Evolutionary conservation across 2,797 vertebrate species (phyloP), one percentile per base, ranked within the genome.

Genomic region (Alectoris magna): DNA sequence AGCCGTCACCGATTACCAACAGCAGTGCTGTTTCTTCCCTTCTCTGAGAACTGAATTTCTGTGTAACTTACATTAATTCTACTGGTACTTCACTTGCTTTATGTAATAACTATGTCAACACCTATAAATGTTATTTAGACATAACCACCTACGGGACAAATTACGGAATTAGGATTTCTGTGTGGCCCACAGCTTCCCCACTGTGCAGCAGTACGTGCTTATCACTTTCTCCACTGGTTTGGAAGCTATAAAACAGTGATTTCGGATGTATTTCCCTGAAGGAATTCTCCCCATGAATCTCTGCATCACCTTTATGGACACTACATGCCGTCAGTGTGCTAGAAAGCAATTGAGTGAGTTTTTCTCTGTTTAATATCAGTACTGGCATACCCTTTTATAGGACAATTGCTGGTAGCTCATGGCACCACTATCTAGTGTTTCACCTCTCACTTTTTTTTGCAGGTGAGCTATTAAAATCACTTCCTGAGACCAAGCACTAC

Each of bases 271-370:
- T 58, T 80, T 69, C 13, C 29, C 63, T 62, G 63, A 11, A 60
- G 48, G 58, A 76, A 51, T 48, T 71, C 16, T 80, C 19, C 15
- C 41, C 14, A 2, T 23, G 31, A 44, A 44, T 80, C 22, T 15
- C 29, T 34, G 53, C 24, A 8, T 58, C 34, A 3, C n/a, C 38
- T 46, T 29, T 16, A 26, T 62, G 73, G 34, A 13, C 29, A 3
- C n/a, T n/a, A 0, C 0, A 0, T n/a, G 8, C 44, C 26, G 15
- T 4, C 62, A 58, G 29, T 19, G 26, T 1, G 3, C 34, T 23
- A 13, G 71, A 59, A 53, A 80, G 41, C 7, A 39, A 0, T 11
- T 22, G 41, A 14, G 12, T 4, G 0, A 4, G 6, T 8, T 16
- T n/a, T 49, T 64, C 14, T 13, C 36, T 27, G 34, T 9, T 41